Conservation (phyloP, 2,113 vertebrate species). For the Poeciliopsis turrubarensis region DNA sequence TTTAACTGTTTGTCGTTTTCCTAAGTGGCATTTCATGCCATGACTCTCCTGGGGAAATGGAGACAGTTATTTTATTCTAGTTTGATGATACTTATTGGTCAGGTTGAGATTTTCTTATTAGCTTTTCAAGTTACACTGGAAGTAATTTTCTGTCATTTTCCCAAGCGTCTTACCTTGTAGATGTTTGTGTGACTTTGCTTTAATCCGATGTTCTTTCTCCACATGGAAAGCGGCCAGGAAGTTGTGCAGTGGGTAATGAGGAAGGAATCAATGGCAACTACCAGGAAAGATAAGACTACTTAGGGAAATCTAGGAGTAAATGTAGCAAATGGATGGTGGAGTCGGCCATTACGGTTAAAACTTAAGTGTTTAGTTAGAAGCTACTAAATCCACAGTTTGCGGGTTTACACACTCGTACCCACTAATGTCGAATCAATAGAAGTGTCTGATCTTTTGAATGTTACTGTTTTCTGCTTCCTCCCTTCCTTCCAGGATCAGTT, state of each 20-base stretch:
- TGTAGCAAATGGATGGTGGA: conserved; percentile 15
- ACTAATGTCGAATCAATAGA: not conserved
- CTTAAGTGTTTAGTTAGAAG: conserved; percentile 2
- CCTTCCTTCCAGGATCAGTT: not conserved
- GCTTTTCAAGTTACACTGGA: not conserved
- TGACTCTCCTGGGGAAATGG: not conserved
- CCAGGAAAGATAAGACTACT: conserved; percentile 18
- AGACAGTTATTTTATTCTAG: not conserved
- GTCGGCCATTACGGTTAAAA: conserved; percentile 20
- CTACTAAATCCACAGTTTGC: conserved; percentile 7
- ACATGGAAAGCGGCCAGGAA: not conserved
- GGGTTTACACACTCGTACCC: not conserved
- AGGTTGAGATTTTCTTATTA: not conserved
- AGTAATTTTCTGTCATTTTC: conserved; percentile 12
- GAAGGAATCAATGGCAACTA: conserved; percentile 16
- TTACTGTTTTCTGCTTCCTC: not conserved
- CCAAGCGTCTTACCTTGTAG: not conserved
- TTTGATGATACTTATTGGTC: not conserved
- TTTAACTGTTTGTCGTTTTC: not conserved
- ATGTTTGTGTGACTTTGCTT: not conserved
- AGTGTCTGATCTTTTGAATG: not conserved
- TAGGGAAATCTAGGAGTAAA: not conserved
- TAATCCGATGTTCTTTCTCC: not conserved
- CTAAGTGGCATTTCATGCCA: not conserved
- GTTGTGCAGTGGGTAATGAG: conserved; percentile 7